Evolutionary conservation across 2,797 vertebrate species (phyloP), one percentile per base, ranked within the genome.

Genomic region (Cossypha dichroa): DNA sequence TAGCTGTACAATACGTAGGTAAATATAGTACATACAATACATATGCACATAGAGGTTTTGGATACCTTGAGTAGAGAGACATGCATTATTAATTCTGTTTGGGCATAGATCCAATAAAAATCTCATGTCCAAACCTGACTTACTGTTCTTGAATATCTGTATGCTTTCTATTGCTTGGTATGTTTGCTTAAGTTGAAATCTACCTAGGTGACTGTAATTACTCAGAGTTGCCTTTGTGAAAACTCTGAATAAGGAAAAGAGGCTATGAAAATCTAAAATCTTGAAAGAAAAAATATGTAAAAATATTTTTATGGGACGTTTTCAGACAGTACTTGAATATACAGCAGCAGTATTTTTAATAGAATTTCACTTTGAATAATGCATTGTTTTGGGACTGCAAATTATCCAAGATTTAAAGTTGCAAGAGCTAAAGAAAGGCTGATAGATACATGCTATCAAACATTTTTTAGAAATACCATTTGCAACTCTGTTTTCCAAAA

Each of bases 11-110:
- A 4, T 26, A 34, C 1, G 0, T 6, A 15, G 41, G 4, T 54
- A 55, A 46, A 11, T 72, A 10, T 2, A 40, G 16, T 34, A 10
- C 13, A 0, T 23, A 7, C 0, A 9, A 11, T 52, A 12, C 1
- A 34, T 36, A 25, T 6, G 6, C 13, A 49, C 6, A 9, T 15
- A 28, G 13, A 0, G 14, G 8, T 82, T 82, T 66, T 48, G 11
- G n/a, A 8, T 75, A 29, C 51, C 23, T 45, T 31, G 36, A 64
- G 17, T 36, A 41, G 16, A 46, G 43, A 58, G 15, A 46, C 26
- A 3, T 33, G 31, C 28, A 23, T 72, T 68, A 38, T 49, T 60
- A 73, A 69, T 14, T 69, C n/a, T 55, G 11, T 34, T 67, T 51
- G 25, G 38, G 41, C 18, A 25, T 21, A 59, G 45, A 22, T 34